Evolutionary conservation across 2,888 invertebrate genomes (phyloP).

Genomic region (Acanthopleura granulata): DNA sequence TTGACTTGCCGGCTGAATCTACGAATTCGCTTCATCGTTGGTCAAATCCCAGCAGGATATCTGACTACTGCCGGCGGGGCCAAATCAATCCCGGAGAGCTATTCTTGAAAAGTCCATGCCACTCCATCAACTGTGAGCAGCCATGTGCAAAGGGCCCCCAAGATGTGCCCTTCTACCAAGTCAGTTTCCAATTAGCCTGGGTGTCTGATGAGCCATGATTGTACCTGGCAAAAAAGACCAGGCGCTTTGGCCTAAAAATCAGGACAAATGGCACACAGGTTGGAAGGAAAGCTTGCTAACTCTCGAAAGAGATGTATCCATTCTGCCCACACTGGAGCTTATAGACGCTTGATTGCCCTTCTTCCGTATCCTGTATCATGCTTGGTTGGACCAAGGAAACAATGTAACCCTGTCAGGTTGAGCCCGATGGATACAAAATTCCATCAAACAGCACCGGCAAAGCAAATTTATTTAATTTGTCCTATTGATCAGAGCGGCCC

Average conservation of each 20-base stretch:
- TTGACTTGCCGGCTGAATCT: constrained; percentile 14
- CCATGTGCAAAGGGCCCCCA: background rate
- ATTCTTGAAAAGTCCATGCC: background rate
- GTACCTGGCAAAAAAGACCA: background rate
- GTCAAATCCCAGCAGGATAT: background rate
- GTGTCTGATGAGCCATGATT: background rate
- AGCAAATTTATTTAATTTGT: constrained; percentile 15
- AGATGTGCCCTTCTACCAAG: background rate
- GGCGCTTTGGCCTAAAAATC: background rate
- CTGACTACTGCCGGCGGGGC: background rate
- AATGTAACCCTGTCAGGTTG: background rate
- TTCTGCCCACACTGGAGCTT: too few relatives aligned
- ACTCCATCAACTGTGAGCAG: constrained; percentile 2
- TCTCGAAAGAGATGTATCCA: too few relatives aligned
- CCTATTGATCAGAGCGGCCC: background rate
- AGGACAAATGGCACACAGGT: background rate
- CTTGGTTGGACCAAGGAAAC: background rate
- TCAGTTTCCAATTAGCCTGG: background rate
- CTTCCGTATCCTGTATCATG: background rate
- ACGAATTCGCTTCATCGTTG: background rate
- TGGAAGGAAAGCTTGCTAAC: background rate
- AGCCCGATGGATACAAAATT: background rate
- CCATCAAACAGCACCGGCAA: constrained; percentile 10
- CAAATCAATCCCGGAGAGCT: background rate
- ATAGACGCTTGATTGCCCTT: constrained; percentile 7